Conservation (phyloP, 1,140 invertebrate species). For the Wiebesia pumilae region DNA sequence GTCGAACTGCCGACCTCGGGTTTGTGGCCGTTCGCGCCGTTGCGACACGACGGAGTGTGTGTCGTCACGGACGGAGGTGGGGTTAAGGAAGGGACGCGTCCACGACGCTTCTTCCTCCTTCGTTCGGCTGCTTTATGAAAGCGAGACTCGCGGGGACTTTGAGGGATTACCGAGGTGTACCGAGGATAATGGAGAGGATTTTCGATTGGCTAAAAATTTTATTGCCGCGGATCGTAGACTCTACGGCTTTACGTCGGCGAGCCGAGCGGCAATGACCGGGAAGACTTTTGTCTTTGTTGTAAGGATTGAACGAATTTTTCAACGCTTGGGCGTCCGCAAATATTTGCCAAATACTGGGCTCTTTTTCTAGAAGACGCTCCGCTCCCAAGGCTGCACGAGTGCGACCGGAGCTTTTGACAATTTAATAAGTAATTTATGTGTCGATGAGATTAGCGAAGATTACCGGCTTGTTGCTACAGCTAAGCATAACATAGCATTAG, state of each 20-base stretch:
- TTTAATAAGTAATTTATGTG: slow-evolving; percentile 16
- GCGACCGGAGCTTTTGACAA: background rate
- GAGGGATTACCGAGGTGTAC: background rate
- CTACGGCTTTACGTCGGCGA: too few relatives aligned
- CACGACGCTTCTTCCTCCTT: too few relatives aligned
- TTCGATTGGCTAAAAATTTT: slow-evolving; percentile 1
- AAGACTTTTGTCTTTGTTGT: background rate
- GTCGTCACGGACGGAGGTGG: too few relatives aligned
- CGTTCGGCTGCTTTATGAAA: too few relatives aligned
- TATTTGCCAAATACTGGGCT: background rate
- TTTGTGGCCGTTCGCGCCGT: background rate
- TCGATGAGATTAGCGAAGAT: slow-evolving; percentile 14
- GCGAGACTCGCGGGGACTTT: background rate
- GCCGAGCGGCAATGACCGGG: too few relatives aligned
- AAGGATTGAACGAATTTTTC: background rate
- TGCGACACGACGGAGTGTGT: background rate
- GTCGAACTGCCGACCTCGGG: background rate
- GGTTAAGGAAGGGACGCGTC: too few relatives aligned
- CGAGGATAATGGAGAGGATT: background rate
- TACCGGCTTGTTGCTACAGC: slow-evolving; percentile 2
- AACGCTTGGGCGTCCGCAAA: too few relatives aligned
- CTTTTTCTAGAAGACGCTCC: background rate
- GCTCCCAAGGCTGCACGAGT: background rate
- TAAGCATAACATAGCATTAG: background rate
- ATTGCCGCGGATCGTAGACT: background rate